These are phyloP conservation scores for Venustoraphidia nigricollis DNA, from an alignment of 2,888 invertebrate species.

Conservation along the genomic window DNA sequence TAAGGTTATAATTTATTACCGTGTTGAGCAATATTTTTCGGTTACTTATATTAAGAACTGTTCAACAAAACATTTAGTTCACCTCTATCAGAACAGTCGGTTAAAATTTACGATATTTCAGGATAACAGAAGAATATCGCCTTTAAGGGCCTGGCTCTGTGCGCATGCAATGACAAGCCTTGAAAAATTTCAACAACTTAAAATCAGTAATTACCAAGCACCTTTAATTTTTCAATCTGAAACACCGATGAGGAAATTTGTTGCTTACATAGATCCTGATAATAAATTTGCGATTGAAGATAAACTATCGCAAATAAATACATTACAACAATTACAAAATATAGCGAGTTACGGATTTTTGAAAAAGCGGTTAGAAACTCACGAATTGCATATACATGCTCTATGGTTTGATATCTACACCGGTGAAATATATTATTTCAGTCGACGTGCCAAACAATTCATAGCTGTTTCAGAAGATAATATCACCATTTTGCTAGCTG, in stretches of 20 bases:
- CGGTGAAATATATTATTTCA: conserved; percentile 90
- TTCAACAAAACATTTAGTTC: too few relatives aligned
- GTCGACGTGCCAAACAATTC: conserved; percentile 70
- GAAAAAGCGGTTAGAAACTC: conserved; percentile 60
- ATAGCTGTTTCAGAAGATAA: conserved; percentile 72
- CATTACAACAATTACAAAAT: conserved; percentile 82
- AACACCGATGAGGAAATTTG: conserved; percentile 73
- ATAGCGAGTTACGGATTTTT: conserved; percentile 86
- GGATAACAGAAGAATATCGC: conserved; percentile 69
- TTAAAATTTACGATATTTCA: conserved; percentile 20
- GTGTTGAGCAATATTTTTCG: too few relatives aligned
- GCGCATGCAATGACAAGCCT: conserved; percentile 72
- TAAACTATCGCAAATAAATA: conserved; percentile 89
- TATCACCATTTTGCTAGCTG: conserved; percentile 55
- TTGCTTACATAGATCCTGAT: conserved; percentile 89
- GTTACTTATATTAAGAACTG: neutral
- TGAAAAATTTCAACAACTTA: conserved; percentile 63
- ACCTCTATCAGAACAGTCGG: too few relatives aligned
- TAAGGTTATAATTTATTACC: too few relatives aligned
- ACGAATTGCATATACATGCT: conserved; percentile 80
- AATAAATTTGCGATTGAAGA: conserved; percentile 77
- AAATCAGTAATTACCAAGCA: conserved; percentile 41
- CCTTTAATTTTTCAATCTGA: conserved; percentile 78
- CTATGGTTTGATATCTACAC: conserved; percentile 97
- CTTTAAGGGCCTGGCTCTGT: conserved; percentile 81